phyloP scores from a whole-genome alignment of 2,797 vertebrate species.

The Vultur gryphus region DNA sequence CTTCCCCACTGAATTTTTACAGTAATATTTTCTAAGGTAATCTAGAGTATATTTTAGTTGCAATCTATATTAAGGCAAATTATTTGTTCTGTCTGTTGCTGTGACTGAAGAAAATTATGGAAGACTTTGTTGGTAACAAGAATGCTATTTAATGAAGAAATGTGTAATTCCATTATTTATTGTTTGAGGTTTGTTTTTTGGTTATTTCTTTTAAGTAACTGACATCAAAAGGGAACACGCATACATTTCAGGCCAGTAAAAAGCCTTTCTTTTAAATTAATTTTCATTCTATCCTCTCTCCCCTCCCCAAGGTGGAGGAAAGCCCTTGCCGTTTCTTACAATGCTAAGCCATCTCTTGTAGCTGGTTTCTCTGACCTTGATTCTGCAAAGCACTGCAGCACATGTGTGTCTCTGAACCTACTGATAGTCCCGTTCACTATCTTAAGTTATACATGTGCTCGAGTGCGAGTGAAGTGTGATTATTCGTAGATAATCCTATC shows the following conservation, averaged over 20 bases:
- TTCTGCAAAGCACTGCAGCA: neutral
- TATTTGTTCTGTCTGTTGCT: constrained; percentile 71
- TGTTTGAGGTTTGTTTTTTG: constrained; percentile 73
- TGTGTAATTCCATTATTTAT: constrained; percentile 78
- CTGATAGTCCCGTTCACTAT: neutral
- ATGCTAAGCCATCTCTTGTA: neutral
- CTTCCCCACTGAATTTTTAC: constrained; percentile 47
- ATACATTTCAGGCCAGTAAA: constrained; percentile 36
- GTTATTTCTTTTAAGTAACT: constrained; percentile 39
- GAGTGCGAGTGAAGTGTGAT: neutral
- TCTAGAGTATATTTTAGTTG: constrained; percentile 69
- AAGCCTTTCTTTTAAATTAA: constrained; percentile 10
- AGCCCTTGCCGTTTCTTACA: neutral
- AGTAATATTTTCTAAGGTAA: constrained; percentile 62
- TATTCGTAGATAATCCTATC: neutral
- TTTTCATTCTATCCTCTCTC: neutral
- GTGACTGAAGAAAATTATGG: constrained; percentile 71
- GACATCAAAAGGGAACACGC: constrained; percentile 56
- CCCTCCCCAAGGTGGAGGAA: neutral
- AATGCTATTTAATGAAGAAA: constrained; percentile 77
- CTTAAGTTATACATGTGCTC: neutral
- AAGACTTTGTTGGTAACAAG: constrained; percentile 68
- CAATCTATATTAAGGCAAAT: constrained; percentile 68
- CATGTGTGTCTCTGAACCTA: neutral
- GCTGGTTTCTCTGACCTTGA: neutral